phyloP scores from a whole-genome alignment of 2,797 vertebrate species.

The Carapus acus region DNA sequence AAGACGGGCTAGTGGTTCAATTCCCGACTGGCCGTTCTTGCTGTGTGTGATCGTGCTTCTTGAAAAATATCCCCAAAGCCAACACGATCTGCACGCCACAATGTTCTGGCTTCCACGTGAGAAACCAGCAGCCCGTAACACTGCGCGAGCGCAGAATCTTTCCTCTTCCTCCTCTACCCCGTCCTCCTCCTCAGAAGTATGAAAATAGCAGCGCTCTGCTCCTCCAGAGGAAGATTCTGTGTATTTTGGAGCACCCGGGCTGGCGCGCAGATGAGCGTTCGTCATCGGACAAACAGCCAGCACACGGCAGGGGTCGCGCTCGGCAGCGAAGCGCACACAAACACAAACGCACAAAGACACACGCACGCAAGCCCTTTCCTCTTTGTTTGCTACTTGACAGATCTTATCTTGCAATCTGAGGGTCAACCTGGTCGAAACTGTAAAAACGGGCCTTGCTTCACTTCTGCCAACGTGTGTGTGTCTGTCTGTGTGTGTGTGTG shows the following conservation, averaged over 20 bases:
- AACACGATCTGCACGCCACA: neutral
- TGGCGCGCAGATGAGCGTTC: neutral
- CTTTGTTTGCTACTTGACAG: no score
- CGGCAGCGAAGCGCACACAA: neutral
- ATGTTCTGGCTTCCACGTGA: neutral
- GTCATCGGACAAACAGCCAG: neutral
- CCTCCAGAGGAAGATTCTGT: neutral
- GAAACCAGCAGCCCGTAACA: neutral
- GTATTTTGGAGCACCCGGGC: neutral
- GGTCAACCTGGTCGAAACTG: no score
- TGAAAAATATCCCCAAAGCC: neutral
- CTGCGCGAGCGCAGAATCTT: neutral
- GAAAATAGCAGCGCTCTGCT: neutral
- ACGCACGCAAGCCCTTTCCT: no score
- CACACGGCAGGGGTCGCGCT: neutral
- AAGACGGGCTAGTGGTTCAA: neutral
- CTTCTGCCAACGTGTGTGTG: no score
- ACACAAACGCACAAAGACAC: no score
- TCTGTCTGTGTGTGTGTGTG: no score
- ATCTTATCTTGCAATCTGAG: no score
- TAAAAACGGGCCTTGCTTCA: no score
- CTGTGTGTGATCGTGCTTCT: neutral
- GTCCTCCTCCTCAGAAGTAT: no score
- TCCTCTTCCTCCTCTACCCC: no score
- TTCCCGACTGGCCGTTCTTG: neutral